Conservation (phyloP, 1,140 invertebrate genomes). For the Pararge aegeria region DNA sequence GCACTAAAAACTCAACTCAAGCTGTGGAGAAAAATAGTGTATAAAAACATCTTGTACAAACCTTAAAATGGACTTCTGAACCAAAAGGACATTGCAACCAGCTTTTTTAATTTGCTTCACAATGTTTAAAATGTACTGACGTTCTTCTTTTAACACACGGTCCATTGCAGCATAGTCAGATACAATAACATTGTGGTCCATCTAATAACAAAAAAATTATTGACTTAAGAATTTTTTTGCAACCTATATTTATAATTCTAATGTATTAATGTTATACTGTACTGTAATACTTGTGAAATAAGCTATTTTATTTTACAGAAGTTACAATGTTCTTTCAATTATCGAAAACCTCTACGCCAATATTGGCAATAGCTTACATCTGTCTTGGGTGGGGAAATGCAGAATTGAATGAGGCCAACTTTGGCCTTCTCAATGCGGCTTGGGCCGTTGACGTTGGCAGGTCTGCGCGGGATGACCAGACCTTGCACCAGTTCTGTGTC, state of each 20-base stretch:
- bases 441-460: conserved; percentile 94
- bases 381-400: conserved; percentile 99
- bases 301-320: no score
- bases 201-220: conserved; percentile 81
- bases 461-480: conserved; percentile 95
- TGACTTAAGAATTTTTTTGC: background rate
- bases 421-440: conserved; percentile 98
- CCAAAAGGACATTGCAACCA: conserved; percentile 98
- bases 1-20: no score
- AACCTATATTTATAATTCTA: no score
- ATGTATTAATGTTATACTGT: no score
- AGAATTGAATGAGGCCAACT: conserved; percentile 99
- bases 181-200: conserved; percentile 99
- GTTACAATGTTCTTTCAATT: no score
- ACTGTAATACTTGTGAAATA: no score
- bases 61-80: conserved; percentile 99
- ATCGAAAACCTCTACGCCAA: no score
- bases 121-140: conserved; percentile 98
- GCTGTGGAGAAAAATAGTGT: no score
- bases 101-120: conserved; percentile 99
- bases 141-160: conserved; percentile 98
- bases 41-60: no score
- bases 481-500: conserved; percentile 98
- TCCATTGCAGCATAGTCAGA: conserved; percentile 99
- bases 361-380: conserved; percentile 91